phyloP scores from a whole-genome alignment of 2,888 invertebrate species.

The Oegoconia quadripuncta region DNA sequence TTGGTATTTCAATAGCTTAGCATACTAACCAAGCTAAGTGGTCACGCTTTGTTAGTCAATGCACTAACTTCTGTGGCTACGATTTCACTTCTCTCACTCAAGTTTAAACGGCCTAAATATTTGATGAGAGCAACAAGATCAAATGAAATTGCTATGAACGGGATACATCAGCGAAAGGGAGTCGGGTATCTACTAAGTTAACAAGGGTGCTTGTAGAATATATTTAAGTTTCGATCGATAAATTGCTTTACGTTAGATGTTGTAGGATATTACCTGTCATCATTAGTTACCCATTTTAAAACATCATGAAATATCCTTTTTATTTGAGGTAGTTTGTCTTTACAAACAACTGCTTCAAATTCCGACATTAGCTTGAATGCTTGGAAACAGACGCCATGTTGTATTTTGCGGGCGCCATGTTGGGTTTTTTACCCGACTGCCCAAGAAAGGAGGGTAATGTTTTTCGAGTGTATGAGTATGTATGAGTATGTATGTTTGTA shows the following conservation, averaged over 20 bases:
- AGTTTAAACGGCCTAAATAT: conserved; percentile 72
- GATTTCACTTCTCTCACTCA: conserved; percentile 53
- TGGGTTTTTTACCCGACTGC: too few species aligned
- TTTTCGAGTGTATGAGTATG: too few species aligned
- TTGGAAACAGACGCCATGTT: too few species aligned
- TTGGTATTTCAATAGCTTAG: conserved; percentile 1
- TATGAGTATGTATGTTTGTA: too few species aligned
- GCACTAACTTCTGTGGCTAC: conserved; percentile 40
- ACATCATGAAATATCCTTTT: too few species aligned
- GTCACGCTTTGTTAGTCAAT: conserved; percentile 42
- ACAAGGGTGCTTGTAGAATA: conserved; percentile 71
- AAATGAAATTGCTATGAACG: conserved; percentile 61
- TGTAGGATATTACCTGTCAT: too few species aligned
- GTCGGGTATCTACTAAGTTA: conserved; percentile 51
- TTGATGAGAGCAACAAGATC: conserved; percentile 71
- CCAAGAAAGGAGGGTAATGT: too few species aligned
- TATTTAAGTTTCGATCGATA: conserved; percentile 63
- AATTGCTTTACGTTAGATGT: conserved; percentile 26
- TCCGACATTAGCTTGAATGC: too few species aligned
- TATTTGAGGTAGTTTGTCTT: too few species aligned
- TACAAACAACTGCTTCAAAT: too few species aligned
- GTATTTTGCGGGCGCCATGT: too few species aligned
- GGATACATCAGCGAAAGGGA: conserved; percentile 48
- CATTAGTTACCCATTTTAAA: too few species aligned
- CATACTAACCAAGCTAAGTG: conserved; percentile 28